Base-by-base conservation (phyloP, 2,888 invertebrate genomes). In the Ditylenchus weischeri region DNA sequence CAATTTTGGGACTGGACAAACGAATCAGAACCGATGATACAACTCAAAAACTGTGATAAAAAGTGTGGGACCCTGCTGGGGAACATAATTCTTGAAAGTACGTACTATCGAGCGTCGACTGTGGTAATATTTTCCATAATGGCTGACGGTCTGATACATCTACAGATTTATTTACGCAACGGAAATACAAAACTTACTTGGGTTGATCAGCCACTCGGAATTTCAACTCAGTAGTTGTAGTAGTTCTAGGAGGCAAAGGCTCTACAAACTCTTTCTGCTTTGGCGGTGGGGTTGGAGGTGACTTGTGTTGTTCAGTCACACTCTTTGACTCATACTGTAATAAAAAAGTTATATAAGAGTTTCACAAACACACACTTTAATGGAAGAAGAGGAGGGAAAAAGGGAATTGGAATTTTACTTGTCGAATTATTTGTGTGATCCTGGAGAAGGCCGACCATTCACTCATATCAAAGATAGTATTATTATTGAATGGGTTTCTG, bases 201-300 rank as follows among this genome's bases (percentile, higher is more conserved):
- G 43, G 49, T 29, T 57, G 65, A 18, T 65, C 65, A 15, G 36
- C 18, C 51, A n/a, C 13, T 68, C 48, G 64, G 38, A 51, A 66
- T 61, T 66, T 66, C 19, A 66, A 63, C 50, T 66, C 62, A 61
- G 21, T 43, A 19, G 66, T 66, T 21, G 66, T 48, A 36, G 66
- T 50, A 29, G 57, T 57, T n/a, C 19, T 18, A 19, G 64, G 13
- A 50, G 62, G 51, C n/a, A 61, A 29, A 19, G 59, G 23, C n/a
- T 29, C 59, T 1, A 54, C 29, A 43, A 43, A 43, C 29, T 54
- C 54, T 54, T 54, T 65, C 21, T 54, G 62, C 35, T 50, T 59
- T 19, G 59, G 19, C 29, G 66, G 47, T 51, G 62, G 51, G 36
- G 66, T 54, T 29, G 54, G 11, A 21, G 54, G 29, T 15, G 54